Evolutionary conservation across 1,140 invertebrate genomes (phyloP).

Genomic region (Physella acuta): DNA sequence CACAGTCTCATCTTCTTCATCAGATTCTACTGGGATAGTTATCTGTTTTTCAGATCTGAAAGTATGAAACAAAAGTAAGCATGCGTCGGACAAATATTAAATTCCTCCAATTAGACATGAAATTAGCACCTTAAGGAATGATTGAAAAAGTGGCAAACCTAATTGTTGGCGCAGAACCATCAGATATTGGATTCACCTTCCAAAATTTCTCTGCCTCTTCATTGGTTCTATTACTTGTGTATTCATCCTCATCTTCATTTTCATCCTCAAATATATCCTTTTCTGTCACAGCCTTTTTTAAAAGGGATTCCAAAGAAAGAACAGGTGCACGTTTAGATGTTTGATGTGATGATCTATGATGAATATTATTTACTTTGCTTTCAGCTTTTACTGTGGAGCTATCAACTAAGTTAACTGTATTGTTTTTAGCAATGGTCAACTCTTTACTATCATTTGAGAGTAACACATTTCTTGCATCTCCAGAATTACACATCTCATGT

Average conservation of each 20-base stretch:
- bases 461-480: neutral
- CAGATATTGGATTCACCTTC: neutral
- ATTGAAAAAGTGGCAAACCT: too few species aligned
- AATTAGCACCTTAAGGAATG: too few species aligned
- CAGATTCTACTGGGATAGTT: too few species aligned
- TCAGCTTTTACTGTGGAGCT: neutral
- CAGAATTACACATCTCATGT: neutral
- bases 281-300: neutral
- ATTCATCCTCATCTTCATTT: conserved; percentile 13
- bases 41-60: too few species aligned
- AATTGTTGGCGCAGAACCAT: too few species aligned
- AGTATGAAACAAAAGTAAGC: too few species aligned
- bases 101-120: too few species aligned
- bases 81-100: too few species aligned
- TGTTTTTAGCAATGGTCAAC: neutral
- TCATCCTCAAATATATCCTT: conserved; percentile 18
- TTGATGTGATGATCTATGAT: neutral
- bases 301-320: conserved; percentile 2
- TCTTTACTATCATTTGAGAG: neutral
- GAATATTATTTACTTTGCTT: neutral
- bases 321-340: neutral
- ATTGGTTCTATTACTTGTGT: neutral
- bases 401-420: neutral
- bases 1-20: neutral
- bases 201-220: neutral